Base-by-base conservation (phyloP, 2,113 vertebrate species). In the Promerops cafer region DNA sequence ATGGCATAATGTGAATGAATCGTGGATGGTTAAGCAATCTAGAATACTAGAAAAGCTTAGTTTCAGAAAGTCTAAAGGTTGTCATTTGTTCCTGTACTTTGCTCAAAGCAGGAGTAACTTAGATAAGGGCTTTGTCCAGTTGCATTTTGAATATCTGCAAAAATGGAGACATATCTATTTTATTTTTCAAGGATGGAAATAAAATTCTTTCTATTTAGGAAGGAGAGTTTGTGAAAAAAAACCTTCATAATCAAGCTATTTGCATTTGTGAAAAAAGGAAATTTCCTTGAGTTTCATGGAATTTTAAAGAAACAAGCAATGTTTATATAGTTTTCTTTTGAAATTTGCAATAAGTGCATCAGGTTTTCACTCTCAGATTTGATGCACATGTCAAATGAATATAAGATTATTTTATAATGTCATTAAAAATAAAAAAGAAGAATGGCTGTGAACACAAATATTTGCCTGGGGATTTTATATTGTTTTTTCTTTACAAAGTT, bases 401-500 rank as follows among this genome's bases (percentile, higher is more conserved):
- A 63, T 79, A 72, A 64, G 37, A 71, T 53, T 65, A 4, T 52
- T 90, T 40, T 69, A 75, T 17, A 81, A 33, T 52, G 37, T 26
- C 20, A 76, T 63, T 75, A 64, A 90, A 91, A 88, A 82, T 20
- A 30, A 52, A 63, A 68, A 68, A 35, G 13, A 33, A 15, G 17
- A 71, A 33, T 7, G 3, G 2, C 4, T 86, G 22, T 27, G 13
- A 75, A 57, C 6, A 22, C 1, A 1, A 82, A 31, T 21, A 3
- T 57, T 71, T 70, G 10, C 20, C 5, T 15, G 56, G 18, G 2
- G 0, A 50, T 65, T 69, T 75, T 30, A 20, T 22, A 45, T 37
- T 24, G 11, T 69, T 92, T 96, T 94, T 96, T 75, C 50, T 83
- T 94, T 47, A 40, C 7, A 52, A 96, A 85, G 26, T 88, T 92